Evolutionary conservation across 2,113 vertebrate genomes (phyloP).

Genomic region (Oncorhynchus clarkii): DNA sequence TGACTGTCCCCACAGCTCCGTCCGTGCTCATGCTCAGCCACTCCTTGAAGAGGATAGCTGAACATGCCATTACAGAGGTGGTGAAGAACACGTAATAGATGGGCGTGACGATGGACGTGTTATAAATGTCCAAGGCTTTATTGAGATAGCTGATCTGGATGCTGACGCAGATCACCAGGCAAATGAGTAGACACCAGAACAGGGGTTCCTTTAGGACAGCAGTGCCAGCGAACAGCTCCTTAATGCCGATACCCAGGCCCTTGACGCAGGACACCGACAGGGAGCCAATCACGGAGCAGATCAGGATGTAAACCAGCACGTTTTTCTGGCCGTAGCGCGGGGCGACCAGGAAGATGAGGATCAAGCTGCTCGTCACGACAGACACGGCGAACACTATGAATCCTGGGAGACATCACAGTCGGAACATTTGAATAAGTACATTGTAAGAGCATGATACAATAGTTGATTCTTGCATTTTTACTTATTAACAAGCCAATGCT

Average conservation of each 20-base stretch:
- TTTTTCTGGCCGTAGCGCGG: constrained; percentile 80
- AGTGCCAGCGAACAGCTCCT: constrained; percentile 73
- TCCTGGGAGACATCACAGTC: constrained; percentile 58
- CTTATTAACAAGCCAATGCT: too few relatives aligned
- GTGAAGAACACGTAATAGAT: constrained; percentile 85
- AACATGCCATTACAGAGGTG: constrained; percentile 80
- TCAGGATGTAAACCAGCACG: constrained; percentile 79
- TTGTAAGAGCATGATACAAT: constrained; percentile 33
- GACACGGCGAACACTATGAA: constrained; percentile 80
- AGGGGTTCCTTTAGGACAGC: constrained; percentile 78
- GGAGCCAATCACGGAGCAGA: constrained; percentile 81
- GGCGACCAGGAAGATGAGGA: constrained; percentile 80
- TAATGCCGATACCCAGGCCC: constrained; percentile 73
- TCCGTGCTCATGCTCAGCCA: constrained; percentile 77
- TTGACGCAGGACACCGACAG: constrained; percentile 82
- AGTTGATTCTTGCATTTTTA: too few relatives aligned
- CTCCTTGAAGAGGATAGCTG: constrained; percentile 84
- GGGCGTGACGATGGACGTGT: constrained; percentile 78
- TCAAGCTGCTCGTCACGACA: constrained; percentile 75
- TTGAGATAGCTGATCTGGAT: constrained; percentile 85
- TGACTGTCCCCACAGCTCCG: constrained; percentile 73
- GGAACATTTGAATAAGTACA: neutral
- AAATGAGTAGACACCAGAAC: constrained; percentile 75
- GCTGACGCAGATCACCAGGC: constrained; percentile 77
- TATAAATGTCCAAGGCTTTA: constrained; percentile 83